These are phyloP conservation scores for Fukomys damarensis DNA, from an alignment of 2,113 vertebrate species.

Conservation along the genomic window DNA sequence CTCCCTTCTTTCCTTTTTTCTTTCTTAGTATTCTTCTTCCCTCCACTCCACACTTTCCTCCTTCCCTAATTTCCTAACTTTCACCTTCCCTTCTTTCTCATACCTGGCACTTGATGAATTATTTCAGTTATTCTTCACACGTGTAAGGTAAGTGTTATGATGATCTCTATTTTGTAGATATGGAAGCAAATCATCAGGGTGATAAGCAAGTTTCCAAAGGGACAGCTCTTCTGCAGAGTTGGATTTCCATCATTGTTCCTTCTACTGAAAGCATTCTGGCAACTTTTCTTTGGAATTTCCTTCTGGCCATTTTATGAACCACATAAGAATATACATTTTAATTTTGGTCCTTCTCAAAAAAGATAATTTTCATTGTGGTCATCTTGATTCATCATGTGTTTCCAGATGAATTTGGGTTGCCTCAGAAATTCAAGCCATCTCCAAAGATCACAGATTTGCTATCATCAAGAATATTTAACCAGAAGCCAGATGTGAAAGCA, in stretches of 20 bases:
- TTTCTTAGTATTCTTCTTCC: background rate
- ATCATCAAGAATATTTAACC: background rate
- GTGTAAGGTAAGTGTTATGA: background rate
- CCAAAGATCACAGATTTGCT: background rate
- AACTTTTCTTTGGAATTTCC: background rate
- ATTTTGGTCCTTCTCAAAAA: conserved; percentile 44
- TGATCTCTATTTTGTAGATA: background rate
- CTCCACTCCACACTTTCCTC: background rate
- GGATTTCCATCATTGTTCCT: background rate
- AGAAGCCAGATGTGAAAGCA: background rate
- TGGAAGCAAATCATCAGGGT: background rate
- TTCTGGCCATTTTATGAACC: background rate
- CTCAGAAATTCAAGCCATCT: background rate
- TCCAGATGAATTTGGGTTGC: background rate
- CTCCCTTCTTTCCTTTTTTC: background rate
- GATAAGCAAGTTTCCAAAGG: background rate
- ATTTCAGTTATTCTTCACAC: background rate
- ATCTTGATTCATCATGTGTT: background rate
- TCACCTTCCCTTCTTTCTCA: background rate
- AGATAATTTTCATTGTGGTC: background rate
- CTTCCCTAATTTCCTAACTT: background rate
- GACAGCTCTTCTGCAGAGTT: background rate
- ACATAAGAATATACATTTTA: background rate
- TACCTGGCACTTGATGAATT: background rate
- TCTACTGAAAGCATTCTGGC: background rate